Percentiles rank a stretch among this genome's conserved stretches.
phyloP scores from a whole-genome alignment of 37 sponge, comb jelly and placozoan genomes.

The Eunapius fragilis region DNA sequence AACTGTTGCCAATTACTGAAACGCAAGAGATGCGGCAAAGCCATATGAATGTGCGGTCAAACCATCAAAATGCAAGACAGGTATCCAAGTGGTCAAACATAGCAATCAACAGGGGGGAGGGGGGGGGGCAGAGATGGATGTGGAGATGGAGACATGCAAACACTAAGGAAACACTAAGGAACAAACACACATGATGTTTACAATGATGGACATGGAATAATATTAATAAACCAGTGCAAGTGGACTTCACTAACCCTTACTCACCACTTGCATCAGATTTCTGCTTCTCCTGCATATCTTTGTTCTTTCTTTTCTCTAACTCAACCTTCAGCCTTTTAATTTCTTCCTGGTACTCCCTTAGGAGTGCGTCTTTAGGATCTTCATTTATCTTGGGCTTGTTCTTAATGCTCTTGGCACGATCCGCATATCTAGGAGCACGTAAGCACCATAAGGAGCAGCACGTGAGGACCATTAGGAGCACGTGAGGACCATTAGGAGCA shows the following conservation, averaged over 20 bases:
- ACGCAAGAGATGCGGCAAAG: neutral
- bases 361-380: slow-evolving; percentile 97
- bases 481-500: too few relatives aligned
- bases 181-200: neutral
- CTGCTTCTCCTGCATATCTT: slow-evolving; percentile 9
- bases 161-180: neutral
- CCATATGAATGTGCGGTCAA: neutral
- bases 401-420: slow-evolving; percentile 98
- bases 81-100: neutral
- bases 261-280: slow-evolving; percentile 13
- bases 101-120: neutral
- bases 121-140: neutral
- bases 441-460: neutral
- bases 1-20: neutral
- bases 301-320: slow-evolving; percentile 69
- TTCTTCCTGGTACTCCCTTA: slow-evolving; percentile 92
- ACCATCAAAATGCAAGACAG: neutral
- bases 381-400: slow-evolving; percentile 98
- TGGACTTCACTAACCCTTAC: neutral
- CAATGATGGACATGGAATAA: too few relatives aligned
- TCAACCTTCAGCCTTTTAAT: slow-evolving; percentile 66
- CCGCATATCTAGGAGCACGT: slow-evolving; percentile 79
- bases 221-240: too few relatives aligned
- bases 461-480: too few relatives aligned
- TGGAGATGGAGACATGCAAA: neutral